Conservation (phyloP, 2,888 invertebrate species). For the Cistogaster globosa region DNA sequence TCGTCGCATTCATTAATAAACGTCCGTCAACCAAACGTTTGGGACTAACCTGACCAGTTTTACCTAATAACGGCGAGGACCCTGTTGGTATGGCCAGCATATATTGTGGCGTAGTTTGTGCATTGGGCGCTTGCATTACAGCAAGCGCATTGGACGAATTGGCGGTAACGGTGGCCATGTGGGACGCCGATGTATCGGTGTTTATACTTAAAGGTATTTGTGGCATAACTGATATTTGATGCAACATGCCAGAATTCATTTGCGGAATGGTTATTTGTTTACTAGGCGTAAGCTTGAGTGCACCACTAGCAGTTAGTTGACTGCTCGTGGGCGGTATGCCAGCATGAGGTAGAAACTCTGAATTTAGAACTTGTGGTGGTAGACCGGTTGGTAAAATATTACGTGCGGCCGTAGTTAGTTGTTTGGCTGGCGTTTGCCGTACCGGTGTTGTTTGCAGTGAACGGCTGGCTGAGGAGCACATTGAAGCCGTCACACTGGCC, state of each 20-base stretch:
- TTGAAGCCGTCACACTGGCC: slow-evolving; percentile 85
- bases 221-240: slow-evolving; percentile 73
- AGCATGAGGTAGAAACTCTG: slow-evolving; percentile 81
- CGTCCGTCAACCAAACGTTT: slow-evolving; percentile 75
- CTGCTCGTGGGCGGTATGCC: slow-evolving; percentile 74
- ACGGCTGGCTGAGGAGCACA: slow-evolving; percentile 84
- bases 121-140: slow-evolving; percentile 76
- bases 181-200: slow-evolving; percentile 71
- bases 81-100: slow-evolving; percentile 76
- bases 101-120: slow-evolving; percentile 77
- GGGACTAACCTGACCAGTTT: slow-evolving; percentile 77
- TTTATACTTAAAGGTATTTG: slow-evolving; percentile 72
- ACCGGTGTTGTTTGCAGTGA: slow-evolving; percentile 85
- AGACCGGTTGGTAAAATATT: slow-evolving; percentile 76
- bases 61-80: slow-evolving; percentile 72
- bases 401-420: slow-evolving; percentile 71
- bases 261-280: slow-evolving; percentile 74
- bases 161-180: slow-evolving; percentile 75
- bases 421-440: slow-evolving; percentile 81
- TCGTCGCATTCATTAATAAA: slow-evolving; percentile 75
- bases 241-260: slow-evolving; percentile 77
- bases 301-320: slow-evolving; percentile 65
- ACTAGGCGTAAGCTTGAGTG: slow-evolving; percentile 73
- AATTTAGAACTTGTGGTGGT: slow-evolving; percentile 74
- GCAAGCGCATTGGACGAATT: slow-evolving; percentile 80